Evolutionary conservation across 1,140 invertebrate genomes (phyloP).

Genomic region (Periplaneta americana): DNA sequence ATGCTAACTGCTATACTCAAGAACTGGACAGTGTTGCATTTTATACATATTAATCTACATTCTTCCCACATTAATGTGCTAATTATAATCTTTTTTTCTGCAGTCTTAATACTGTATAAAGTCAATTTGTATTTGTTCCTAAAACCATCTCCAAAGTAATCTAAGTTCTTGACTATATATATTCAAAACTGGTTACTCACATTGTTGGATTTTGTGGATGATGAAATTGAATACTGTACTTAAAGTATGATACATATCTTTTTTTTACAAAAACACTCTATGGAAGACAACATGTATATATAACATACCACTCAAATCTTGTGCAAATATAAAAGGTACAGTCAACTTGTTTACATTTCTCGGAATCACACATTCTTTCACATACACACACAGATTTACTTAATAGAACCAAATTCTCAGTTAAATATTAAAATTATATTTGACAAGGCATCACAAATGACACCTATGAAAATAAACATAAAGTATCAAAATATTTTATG

Average conservation of each 20-base stretch:
- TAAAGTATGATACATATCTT: not conserved
- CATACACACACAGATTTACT: not conserved
- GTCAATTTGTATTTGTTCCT: not conserved
- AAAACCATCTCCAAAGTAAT: not conserved
- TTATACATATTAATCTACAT: too few relatives aligned
- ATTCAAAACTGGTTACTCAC: not conserved
- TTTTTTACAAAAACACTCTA: not conserved
- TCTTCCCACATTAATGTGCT: too few relatives aligned
- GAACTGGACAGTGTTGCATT: too few relatives aligned
- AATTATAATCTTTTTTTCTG: too few relatives aligned
- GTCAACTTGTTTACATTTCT: not conserved
- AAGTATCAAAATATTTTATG: constrained; percentile 1
- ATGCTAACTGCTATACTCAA: too few relatives aligned
- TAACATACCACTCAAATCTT: not conserved
- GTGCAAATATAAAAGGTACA: too few relatives aligned
- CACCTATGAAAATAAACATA: not conserved
- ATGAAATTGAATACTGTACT: not conserved
- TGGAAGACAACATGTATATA: not conserved
- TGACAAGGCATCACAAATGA: not conserved
- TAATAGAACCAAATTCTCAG: not conserved
- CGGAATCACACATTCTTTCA: not conserved
- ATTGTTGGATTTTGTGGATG: not conserved
- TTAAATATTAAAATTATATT: constrained; percentile 3
- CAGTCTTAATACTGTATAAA: too few relatives aligned
- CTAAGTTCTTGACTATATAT: not conserved